Base-by-base conservation (phyloP, 2,888 invertebrate genomes). In the Atrina japonica region DNA sequence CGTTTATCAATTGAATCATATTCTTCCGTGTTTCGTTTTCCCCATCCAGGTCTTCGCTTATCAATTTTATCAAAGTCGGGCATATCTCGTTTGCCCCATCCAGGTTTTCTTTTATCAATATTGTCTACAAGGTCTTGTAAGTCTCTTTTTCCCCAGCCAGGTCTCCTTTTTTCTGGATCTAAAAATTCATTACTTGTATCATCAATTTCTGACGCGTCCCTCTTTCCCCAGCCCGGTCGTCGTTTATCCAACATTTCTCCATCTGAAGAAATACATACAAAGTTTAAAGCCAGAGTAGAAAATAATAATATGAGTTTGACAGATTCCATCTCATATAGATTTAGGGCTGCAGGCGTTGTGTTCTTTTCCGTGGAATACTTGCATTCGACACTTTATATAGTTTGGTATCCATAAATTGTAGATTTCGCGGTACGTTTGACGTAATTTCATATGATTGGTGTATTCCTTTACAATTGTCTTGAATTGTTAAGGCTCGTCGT, bases 151-250 rank as follows among this genome's bases (percentile, higher is more conserved):
- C 81, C 83, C 81, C 81, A 81, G 3, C 81, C 83, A 7, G 82
- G 82, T 52, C 76, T 63, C 56, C 84, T 70, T 68, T 84, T 82
- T 14, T 80, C 77, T 3, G 65, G 59, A 5, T 73, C 65, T 9
- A 40, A 66, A 52, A 72, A 74, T 29, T 41, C 65, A 45, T 49
- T 52, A 11, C 29, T 25, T 9, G 23, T n/a, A 11, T 66, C 65
- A 21, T 52, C 65, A 11, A 50, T 45, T 14, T 72, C 63, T 11
- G 69, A 64, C 11, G 25, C 40, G 58, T 72, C 70, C 59, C 81
- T 50, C 58, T 84, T 84, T 0, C 81, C 83, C 84, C 83, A 83
- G 14, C 82, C 82, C 0, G 84, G 80, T n/a, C 77, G 73, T 30
- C 82, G 64, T 73, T 82, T 83, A 21, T 76, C 77, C 23, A 49